Percentiles rank a stretch among this genome's conserved stretches.
Evolutionary conservation across 2,113 vertebrate genomes (phyloP).

Genomic region (Oncorhynchus clarkii): DNA sequence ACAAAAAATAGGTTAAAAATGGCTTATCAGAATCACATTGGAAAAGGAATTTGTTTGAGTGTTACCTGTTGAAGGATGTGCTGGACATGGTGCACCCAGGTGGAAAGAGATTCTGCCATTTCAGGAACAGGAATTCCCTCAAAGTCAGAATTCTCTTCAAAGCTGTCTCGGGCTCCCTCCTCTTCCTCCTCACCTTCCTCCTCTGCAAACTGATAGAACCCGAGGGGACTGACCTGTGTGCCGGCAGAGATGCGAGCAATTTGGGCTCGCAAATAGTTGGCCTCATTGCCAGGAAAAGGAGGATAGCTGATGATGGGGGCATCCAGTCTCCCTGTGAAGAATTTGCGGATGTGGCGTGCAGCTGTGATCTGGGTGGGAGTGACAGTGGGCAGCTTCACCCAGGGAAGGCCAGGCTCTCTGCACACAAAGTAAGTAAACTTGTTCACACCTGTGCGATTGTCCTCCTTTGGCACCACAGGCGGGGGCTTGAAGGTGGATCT

Average conservation of each 20-base stretch:
- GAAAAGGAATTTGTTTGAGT: background rate
- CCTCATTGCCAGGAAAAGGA: slow-evolving; percentile 90
- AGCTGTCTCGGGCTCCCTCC: slow-evolving; percentile 65
- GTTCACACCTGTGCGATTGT: slow-evolving; percentile 80
- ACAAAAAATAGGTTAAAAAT: no score
- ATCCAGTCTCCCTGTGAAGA: slow-evolving; percentile 86
- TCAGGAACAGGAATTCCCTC: slow-evolving; percentile 79
- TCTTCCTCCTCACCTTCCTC: slow-evolving; percentile 89
- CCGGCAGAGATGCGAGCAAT: slow-evolving; percentile 93
- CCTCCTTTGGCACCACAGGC: slow-evolving; percentile 80
- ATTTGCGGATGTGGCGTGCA: slow-evolving; percentile 84
- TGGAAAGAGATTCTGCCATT: slow-evolving; percentile 79
- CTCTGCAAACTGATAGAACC: slow-evolving; percentile 85
- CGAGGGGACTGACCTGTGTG: slow-evolving; percentile 87
- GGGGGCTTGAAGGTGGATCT: slow-evolving; percentile 78
- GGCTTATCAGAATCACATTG: no score
- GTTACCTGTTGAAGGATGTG: slow-evolving; percentile 88
- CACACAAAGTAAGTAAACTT: slow-evolving; percentile 93
- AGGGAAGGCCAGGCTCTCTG: slow-evolving; percentile 84
- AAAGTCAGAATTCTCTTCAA: slow-evolving; percentile 87
- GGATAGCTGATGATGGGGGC: slow-evolving; percentile 83
- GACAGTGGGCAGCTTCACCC: slow-evolving; percentile 86
- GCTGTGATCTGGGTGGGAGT: slow-evolving; percentile 84
- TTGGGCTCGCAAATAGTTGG: slow-evolving; percentile 89
- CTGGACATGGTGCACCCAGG: slow-evolving; percentile 89